Base-by-base conservation (phyloP, 1,140 invertebrate species). In the Cydia fagiglandana region DNA sequence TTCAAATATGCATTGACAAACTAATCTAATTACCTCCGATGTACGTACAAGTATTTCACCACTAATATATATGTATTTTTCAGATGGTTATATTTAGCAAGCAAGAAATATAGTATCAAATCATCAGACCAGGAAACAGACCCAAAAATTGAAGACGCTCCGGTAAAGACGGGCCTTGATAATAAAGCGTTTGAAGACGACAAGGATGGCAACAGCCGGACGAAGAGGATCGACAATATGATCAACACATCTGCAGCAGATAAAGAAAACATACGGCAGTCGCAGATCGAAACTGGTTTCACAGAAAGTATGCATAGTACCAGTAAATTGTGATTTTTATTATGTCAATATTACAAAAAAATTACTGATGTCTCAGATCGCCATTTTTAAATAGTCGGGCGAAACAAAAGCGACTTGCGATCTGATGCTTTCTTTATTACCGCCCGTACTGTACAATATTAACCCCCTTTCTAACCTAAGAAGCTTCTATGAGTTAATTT, bases 71-170 rank as follows among this genome's bases (percentile, higher is more conserved):
- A 12, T 13, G 3, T 47, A 47, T 47, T 47, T 85, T 86, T 17
- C 83, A 92, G 91, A 74, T 92, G 91, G 91, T 79, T 92, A 73
- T 92, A 91, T 79, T 81, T 92, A 76, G 89, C 88, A n/a, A 91
- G 90, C 75, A 92, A 91, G 73, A 92, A 91, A 78, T 78, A 82
- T n/a, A 45, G 87, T 47, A 79, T 73, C 53, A 81, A 73, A 68
- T 34, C 24, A 12, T n/a, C 56, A 64, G 73, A 79, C 28, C 81
- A 83, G 78, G 76, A 78, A 15, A 78, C 24, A 70, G 66, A 73
- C 30, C 73, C 66, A 6, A 83, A 83, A 13, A 6, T 20, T 4
- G 86, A 84, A 41, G 38, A 76, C 12, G 34, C 30, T 17, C 30
- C 17, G 5, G 64, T 41, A 87, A 87, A 78, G 75, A 50, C 74